phyloP scores from a whole-genome alignment of 2,888 invertebrate species.

The Entomobrya proxima region DNA sequence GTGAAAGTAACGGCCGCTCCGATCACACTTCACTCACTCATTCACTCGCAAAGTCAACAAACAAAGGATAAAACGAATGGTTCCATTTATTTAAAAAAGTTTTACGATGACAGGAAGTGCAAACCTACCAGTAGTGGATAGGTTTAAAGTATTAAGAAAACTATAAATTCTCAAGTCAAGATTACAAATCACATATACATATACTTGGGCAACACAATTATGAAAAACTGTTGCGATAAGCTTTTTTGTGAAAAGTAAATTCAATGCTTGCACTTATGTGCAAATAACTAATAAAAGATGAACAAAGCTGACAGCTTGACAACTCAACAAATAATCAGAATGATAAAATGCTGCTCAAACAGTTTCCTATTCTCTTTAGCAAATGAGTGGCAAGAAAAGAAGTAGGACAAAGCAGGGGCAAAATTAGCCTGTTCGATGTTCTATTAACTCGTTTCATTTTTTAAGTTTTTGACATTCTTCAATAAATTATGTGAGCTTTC shows the following conservation, averaged over 20 bases:
- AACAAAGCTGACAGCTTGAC: slow-evolving; percentile 38
- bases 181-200: no score
- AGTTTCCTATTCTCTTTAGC: no score
- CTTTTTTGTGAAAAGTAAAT: not conserved
- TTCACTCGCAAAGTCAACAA: slow-evolving; percentile 6
- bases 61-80: slow-evolving; percentile 16
- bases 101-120: slow-evolving; percentile 10
- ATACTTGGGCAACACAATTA: no score
- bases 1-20: not conserved
- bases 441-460: slow-evolving; percentile 6
- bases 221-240: not conserved
- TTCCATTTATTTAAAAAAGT: not conserved
- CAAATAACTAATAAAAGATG: slow-evolving; percentile 16
- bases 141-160: not conserved
- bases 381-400: no score
- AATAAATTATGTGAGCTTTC: not conserved
- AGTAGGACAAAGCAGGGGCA: not conserved
- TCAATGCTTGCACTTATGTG: not conserved
- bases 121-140: slow-evolving; percentile 6
- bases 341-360: no score
- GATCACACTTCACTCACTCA: slow-evolving; percentile 1
- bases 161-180: slow-evolving; percentile 3
- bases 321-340: not conserved
- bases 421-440: not conserved
- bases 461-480: not conserved